Evolutionary conservation across 1,140 invertebrate species (phyloP).

Genomic region (Colletes gigas): DNA sequence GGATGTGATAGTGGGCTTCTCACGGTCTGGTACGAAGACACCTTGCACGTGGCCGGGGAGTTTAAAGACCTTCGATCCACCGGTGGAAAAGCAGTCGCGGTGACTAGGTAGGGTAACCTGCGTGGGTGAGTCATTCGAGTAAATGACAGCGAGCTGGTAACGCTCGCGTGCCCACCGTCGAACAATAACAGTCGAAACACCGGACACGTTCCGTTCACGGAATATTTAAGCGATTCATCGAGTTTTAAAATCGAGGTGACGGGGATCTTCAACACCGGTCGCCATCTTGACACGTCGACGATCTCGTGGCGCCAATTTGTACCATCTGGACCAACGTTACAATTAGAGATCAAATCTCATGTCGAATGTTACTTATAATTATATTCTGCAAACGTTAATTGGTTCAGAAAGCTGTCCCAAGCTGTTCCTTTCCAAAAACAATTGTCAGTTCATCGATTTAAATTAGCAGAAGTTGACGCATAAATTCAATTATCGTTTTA

Average conservation of each 20-base stretch:
- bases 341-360: too few relatives aligned
- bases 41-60: conserved; percentile 57
- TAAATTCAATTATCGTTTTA: too few relatives aligned
- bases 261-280: background rate
- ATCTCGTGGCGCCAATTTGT: too few relatives aligned
- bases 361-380: too few relatives aligned
- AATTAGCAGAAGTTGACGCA: too few relatives aligned
- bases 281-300: too few relatives aligned
- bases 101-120: conserved; percentile 47
- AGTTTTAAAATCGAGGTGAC: too few relatives aligned
- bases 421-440: too few relatives aligned
- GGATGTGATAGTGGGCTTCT: conserved; percentile 51
- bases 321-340: too few relatives aligned
- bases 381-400: too few relatives aligned
- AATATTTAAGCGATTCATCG: conserved; percentile 19
- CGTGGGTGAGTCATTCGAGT: conserved; percentile 66
- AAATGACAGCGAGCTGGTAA: conserved; percentile 59
- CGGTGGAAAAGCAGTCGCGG: conserved; percentile 36
- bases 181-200: conserved; percentile 5
- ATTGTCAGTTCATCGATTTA: too few relatives aligned
- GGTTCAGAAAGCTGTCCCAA: too few relatives aligned
- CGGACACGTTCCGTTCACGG: background rate
- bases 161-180: conserved; percentile 31
- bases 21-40: conserved; percentile 48
- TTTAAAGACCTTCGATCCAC: conserved; percentile 68